Evolutionary conservation across 2,797 vertebrate species (phyloP).

Genomic region (Botia almorhae): DNA sequence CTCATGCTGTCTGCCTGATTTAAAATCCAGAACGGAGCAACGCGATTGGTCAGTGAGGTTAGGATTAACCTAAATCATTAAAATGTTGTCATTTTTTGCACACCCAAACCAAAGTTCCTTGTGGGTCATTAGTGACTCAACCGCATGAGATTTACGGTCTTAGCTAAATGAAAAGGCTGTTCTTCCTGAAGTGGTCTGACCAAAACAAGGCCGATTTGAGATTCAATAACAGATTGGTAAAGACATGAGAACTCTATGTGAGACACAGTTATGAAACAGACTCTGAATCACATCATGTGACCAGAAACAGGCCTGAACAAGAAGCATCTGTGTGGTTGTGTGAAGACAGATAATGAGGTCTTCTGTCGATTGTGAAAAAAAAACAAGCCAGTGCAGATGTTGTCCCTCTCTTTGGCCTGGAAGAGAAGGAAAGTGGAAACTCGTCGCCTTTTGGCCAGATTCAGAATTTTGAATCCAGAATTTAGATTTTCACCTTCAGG

Average conservation of each 20-base stretch:
- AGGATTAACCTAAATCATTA: background rate
- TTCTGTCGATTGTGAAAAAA: constrained; percentile 25
- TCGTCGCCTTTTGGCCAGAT: background rate
- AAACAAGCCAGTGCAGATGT: constrained; percentile 68
- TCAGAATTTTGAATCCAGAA: background rate
- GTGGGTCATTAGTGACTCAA: background rate
- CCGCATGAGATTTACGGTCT: background rate
- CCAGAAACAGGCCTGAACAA: background rate
- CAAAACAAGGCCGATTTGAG: constrained; percentile 6
- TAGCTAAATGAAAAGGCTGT: background rate
- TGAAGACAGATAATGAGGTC: constrained; percentile 1
- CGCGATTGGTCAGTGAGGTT: background rate
- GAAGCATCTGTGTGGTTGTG: constrained; percentile 7
- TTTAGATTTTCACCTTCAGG: background rate
- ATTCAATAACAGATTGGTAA: background rate
- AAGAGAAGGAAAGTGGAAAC: constrained; percentile 49
- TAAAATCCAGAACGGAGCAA: constrained; percentile 6
- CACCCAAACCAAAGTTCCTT: background rate
- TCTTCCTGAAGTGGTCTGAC: background rate
- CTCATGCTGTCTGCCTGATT: constrained; percentile 24
- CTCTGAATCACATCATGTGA: background rate
- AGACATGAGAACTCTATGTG: background rate
- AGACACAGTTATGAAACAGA: background rate
- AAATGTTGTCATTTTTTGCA: background rate
- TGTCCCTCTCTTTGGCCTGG: constrained; percentile 57